Conservation (phyloP, 2,797 vertebrate species). For the Scolopax bukidnonensis region DNA sequence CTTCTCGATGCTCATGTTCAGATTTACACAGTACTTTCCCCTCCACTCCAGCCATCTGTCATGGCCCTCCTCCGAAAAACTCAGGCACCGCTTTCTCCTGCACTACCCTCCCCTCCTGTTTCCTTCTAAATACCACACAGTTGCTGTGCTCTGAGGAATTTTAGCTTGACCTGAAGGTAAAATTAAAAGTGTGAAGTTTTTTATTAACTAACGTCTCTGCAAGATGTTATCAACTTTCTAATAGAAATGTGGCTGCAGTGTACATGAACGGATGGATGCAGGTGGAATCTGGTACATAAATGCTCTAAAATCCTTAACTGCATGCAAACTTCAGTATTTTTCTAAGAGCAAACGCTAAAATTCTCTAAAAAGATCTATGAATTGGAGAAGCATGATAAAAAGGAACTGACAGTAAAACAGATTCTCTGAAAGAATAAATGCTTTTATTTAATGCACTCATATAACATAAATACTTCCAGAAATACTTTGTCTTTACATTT, state of each 20-base stretch:
- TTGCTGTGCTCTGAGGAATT: not conserved
- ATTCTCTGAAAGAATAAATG: not conserved
- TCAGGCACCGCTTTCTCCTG: not conserved
- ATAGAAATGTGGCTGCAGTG: not conserved
- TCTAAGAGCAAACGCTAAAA: not conserved
- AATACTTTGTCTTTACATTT: not conserved
- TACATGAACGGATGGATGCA: not conserved
- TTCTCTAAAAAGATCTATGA: not conserved
- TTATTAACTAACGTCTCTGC: not conserved
- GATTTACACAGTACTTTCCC: not conserved
- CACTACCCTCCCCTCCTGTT: not conserved
- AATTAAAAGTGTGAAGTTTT: not conserved
- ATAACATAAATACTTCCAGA: not conserved
- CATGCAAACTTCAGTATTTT: not conserved
- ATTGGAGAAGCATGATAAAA: not conserved
- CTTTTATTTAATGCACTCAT: not conserved
- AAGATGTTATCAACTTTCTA: not conserved
- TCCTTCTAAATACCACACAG: not conserved
- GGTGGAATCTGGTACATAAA: not conserved
- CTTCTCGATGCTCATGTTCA: not conserved
- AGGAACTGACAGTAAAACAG: not conserved
- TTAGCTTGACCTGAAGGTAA: not conserved
- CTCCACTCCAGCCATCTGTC: accelerated
- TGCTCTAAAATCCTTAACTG: not conserved
- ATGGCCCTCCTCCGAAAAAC: not conserved